Percentiles rank a stretch among this genome's conserved stretches.
Conservation (phyloP, 1,140 invertebrate species). For the Trachelipus rathkii region DNA sequence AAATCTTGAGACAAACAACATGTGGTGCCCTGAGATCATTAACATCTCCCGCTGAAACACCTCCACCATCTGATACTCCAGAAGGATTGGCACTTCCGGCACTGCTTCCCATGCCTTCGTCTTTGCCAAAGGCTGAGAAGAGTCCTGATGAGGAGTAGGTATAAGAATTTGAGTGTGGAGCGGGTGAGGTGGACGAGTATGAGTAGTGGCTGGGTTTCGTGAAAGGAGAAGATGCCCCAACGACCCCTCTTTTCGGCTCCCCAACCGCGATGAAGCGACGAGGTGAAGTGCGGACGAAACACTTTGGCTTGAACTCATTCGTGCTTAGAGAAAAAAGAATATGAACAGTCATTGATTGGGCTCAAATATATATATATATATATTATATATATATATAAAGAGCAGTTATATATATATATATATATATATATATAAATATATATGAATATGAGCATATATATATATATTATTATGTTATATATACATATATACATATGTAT, state of each 20-base stretch:
- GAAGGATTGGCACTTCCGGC: conserved; percentile 29
- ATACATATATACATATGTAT: no score
- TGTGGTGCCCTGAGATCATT: conserved; percentile 30
- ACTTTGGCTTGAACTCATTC: conserved; percentile 66
- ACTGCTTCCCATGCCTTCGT: conserved; percentile 32
- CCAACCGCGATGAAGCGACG: conserved; percentile 79
- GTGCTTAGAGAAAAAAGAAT: conserved; percentile 16
- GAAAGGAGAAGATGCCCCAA: conserved; percentile 45
- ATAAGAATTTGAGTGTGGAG: conserved; percentile 40
- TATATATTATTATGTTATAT: no score
- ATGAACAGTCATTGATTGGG: conserved; percentile 45
- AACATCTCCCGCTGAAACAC: conserved; percentile 24
- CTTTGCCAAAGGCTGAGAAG: conserved; percentile 38
- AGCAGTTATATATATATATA: conserved; percentile 18
- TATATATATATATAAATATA: conserved; percentile 8
- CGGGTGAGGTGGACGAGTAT: conserved; percentile 36
- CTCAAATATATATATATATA: conserved; percentile 44
- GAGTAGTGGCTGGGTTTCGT: conserved; percentile 48
- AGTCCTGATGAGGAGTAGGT: conserved; percentile 36
- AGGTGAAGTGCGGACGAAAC: conserved; percentile 84
- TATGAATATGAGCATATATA: not conserved
- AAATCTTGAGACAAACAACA: conserved; percentile 38
- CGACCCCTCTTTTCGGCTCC: conserved; percentile 37
- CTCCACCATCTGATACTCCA: conserved; percentile 29
- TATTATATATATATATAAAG: conserved; percentile 16